phyloP scores from a whole-genome alignment of 2,797 vertebrate species.

The Agapornis canus region DNA sequence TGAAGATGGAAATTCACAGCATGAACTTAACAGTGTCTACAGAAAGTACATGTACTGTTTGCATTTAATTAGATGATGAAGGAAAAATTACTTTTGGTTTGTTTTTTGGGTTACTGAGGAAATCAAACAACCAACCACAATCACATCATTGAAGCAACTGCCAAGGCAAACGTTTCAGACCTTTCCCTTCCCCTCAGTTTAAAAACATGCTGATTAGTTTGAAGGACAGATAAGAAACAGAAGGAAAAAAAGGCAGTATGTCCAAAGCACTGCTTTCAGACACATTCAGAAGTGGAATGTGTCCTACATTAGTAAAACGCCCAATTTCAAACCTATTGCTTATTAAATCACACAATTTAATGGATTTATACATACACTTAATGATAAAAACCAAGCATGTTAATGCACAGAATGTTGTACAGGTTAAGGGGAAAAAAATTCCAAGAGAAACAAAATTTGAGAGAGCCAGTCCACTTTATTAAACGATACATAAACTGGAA shows the following conservation, averaged over 20 bases:
- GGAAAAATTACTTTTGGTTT: slow-evolving; percentile 11
- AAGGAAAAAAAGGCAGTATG: neutral
- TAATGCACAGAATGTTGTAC: neutral
- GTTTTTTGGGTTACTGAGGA: slow-evolving; percentile 29
- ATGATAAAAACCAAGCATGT: neutral
- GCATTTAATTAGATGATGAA: slow-evolving; percentile 28
- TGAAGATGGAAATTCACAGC: neutral
- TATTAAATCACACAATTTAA: neutral
- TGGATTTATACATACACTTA: neutral
- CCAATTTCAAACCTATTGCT: neutral
- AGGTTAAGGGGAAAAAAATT: neutral
- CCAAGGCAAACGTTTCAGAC: slow-evolving; percentile 37
- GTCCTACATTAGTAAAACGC: neutral
- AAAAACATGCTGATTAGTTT: neutral
- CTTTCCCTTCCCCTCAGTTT: neutral
- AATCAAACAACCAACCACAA: slow-evolving; percentile 30
- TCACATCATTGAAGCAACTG: neutral
- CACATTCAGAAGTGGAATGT: neutral
- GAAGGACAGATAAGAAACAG: slow-evolving; percentile 1
- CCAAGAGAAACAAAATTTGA: neutral
- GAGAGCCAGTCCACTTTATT: neutral
- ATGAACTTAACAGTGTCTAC: neutral
- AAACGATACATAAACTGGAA: neutral
- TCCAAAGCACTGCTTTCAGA: neutral
- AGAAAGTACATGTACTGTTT: neutral